These are phyloP conservation scores for Bombycilla garrulus DNA, from an alignment of 2,113 vertebrate species.

Conservation along the genomic window DNA sequence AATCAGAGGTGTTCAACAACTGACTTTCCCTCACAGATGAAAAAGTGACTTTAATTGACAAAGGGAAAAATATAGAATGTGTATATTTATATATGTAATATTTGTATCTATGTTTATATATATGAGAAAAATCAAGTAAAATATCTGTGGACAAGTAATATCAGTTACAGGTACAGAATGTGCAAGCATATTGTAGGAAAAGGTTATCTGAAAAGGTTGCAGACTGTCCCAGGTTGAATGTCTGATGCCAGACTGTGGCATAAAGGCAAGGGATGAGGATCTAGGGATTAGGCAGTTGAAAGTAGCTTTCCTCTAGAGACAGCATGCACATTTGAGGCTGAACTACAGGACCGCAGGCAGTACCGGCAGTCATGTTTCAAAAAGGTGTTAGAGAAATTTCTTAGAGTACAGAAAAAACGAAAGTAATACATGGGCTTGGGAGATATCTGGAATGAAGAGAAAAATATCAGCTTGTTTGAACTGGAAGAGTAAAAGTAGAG, in stretches of 20 bases:
- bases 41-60: not conserved
- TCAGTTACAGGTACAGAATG: not conserved
- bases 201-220: not conserved
- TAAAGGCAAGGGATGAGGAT: not conserved
- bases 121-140: not conserved
- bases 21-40: not conserved
- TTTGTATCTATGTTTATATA: not conserved
- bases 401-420: not conserved
- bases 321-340: not conserved
- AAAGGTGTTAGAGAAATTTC: not conserved
- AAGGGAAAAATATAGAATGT: not conserved
- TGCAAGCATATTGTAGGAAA: not conserved
- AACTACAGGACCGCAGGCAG: not conserved
- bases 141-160: not conserved
- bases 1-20: not conserved
- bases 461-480: not conserved
- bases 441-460: not conserved
- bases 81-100: not conserved
- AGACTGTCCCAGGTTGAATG: not conserved
- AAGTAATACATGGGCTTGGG: not conserved
- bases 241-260: not conserved
- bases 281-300: not conserved
- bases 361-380: not conserved
- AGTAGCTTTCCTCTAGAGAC: not conserved
- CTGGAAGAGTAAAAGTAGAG: not conserved